A percentile compares a stretch with the other conserved stretches of the same genome.
Evolutionary conservation across 2,797 vertebrate genomes (phyloP).

Genomic region (Mormyrus hasselquistii): DNA sequence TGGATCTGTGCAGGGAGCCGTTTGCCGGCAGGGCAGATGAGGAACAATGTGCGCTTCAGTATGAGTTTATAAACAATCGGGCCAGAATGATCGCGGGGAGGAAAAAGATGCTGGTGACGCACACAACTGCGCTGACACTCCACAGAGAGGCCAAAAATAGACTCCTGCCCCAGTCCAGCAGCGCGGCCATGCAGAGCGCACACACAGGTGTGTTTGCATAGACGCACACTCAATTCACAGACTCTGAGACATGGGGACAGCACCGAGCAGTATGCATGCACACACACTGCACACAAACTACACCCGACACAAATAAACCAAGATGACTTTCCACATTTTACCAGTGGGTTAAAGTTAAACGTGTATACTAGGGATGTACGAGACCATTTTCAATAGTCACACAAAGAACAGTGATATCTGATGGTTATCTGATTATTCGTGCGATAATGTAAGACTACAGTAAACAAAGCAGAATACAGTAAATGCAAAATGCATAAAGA

Average conservation of each 20-base stretch:
- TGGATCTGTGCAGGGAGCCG: constrained; percentile 41
- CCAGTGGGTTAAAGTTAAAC: neutral
- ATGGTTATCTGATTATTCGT: neutral
- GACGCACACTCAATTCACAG: neutral
- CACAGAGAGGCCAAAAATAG: constrained; percentile 57
- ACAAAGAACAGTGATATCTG: neutral
- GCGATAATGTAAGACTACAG: neutral
- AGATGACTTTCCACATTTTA: neutral
- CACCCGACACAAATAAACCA: neutral
- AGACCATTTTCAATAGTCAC: neutral
- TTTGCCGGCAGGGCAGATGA: constrained; percentile 20
- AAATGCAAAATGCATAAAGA: neutral
- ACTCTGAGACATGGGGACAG: neutral
- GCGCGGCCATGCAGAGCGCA: neutral
- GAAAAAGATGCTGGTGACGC: constrained; percentile 77
- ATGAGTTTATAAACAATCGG: constrained; percentile 77
- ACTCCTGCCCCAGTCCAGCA: neutral
- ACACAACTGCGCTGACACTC: constrained; percentile 58
- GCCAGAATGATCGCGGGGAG: constrained; percentile 75
- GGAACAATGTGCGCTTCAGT: constrained; percentile 68
- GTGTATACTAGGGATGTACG: neutral
- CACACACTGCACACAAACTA: neutral
- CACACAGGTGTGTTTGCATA: neutral
- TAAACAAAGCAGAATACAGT: neutral
- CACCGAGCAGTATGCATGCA: neutral